Conservation (phyloP, 2,797 vertebrate genomes). For the Eospalax fontanierii region DNA sequence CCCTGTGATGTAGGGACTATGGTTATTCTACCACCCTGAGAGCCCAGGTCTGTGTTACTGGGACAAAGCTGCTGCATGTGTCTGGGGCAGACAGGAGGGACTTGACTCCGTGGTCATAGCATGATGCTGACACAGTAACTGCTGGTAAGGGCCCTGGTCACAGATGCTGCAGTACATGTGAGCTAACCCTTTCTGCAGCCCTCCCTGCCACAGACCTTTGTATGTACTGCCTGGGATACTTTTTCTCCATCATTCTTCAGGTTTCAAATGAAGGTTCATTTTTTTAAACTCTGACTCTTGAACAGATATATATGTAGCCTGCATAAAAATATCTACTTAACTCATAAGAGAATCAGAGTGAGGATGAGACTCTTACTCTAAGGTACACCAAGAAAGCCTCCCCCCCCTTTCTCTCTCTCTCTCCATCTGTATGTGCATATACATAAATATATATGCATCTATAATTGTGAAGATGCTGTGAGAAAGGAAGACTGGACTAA, state of each 20-base stretch:
- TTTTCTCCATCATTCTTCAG: background rate
- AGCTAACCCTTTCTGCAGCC: background rate
- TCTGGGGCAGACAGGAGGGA: background rate
- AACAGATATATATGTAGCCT: constrained; percentile 24
- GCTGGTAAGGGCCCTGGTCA: background rate
- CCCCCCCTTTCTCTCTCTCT: no score
- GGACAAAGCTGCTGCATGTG: background rate
- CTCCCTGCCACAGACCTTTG: background rate
- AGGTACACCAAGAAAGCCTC: background rate
- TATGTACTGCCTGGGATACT: background rate
- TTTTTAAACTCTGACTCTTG: constrained; percentile 18
- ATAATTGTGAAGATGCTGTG: background rate
- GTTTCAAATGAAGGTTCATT: background rate
- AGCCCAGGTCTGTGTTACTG: background rate
- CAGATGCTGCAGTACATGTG: background rate
- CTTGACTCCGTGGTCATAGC: background rate
- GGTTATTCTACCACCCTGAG: background rate
- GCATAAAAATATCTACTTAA: constrained; percentile 21
- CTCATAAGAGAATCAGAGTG: constrained; percentile 29
- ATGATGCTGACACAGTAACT: background rate
- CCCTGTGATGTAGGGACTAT: background rate
- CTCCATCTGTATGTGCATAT: background rate
- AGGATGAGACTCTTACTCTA: constrained; percentile 40
- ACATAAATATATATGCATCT: background rate
- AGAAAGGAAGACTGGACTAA: constrained; percentile 44